Evolutionary conservation across 2,888 invertebrate species (phyloP), one percentile per base, ranked within the genome.

Genomic region (Cremastinae sp.): DNA sequence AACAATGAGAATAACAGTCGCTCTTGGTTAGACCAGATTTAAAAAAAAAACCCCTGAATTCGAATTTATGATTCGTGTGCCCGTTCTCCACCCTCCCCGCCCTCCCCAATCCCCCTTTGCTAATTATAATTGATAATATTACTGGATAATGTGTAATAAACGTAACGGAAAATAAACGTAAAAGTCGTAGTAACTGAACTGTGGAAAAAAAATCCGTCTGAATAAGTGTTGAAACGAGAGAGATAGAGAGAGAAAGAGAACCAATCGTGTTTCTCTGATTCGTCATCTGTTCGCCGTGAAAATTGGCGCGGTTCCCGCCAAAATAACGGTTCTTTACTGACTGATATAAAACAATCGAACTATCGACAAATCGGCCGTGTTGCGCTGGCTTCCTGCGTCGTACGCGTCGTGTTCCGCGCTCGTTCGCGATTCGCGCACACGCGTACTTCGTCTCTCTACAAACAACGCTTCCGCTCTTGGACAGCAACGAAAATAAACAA

Each of bases 381-480:
- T 83, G 83, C 84, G 83, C 82, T 86, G 86, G 87, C 87, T 88
- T 87, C 87, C 86, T 87, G 87, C 86, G 85, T 83, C 82, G 82
- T 79, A 84, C 82, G 85, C 81, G 81, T 79, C 85, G 83, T 81
- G 82, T 82, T 79, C 80, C 87, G 86, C 84, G 84, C 81, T 83
- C 82, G 83, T 80, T 83, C 84, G 84, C 83, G 84, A 81, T 76
- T 80, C 84, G 84, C 84, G 83, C 81, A 83, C 78, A 80, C 82
- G 81, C 84, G 84, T 79, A 78, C 72, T 74, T 78, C 66, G 61
- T 72, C 38, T 75, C 38, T 75, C 70, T 36, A 49, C 56, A 58
- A 59, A 18, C 16, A n/a, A n/a, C 20, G 8, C 41, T 66, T 49
- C 69, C 62, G 58, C 41, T 43, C 28, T 5, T 28, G 28, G 28